These are phyloP conservation scores for Lysiphlebus fabarum DNA, from an alignment of 1,140 invertebrate genomes.

Conservation along the genomic window DNA sequence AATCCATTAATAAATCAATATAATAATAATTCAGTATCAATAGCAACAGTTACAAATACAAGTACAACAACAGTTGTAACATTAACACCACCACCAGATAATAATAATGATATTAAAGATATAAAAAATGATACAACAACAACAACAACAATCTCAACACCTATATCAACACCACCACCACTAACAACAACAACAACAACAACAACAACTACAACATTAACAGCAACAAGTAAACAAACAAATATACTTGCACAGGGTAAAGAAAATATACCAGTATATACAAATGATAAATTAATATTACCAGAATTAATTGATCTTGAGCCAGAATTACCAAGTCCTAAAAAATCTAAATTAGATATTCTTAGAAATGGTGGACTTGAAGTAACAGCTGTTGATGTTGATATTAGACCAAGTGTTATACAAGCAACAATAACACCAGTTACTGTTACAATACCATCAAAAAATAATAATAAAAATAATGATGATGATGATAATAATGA, in stretches of 20 bases:
- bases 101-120: constrained; percentile 46
- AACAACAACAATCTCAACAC: too few species aligned
- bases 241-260: constrained; percentile 55
- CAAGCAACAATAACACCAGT: constrained; percentile 38
- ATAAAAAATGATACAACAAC: not conserved
- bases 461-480: constrained; percentile 36
- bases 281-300: constrained; percentile 52
- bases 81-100: constrained; percentile 47
- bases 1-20: constrained; percentile 45
- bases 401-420: constrained; percentile 41
- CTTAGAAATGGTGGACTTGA: constrained; percentile 70
- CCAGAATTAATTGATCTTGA: constrained; percentile 67
- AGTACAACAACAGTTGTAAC: constrained; percentile 50
- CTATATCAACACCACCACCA: not conserved
- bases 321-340: constrained; percentile 54
- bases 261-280: constrained; percentile 57
- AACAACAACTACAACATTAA: too few species aligned
- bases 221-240: constrained; percentile 37
- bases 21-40: constrained; percentile 38
- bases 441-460: constrained; percentile 37
- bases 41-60: constrained; percentile 39
- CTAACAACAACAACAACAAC: not conserved
- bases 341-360: constrained; percentile 71
- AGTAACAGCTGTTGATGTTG: constrained; percentile 62
- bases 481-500: constrained; percentile 32